Percentiles rank a stretch among this genome's conserved stretches.
Evolutionary conservation across 1,140 invertebrate species (phyloP).

Genomic region (Platorchestia sp.): DNA sequence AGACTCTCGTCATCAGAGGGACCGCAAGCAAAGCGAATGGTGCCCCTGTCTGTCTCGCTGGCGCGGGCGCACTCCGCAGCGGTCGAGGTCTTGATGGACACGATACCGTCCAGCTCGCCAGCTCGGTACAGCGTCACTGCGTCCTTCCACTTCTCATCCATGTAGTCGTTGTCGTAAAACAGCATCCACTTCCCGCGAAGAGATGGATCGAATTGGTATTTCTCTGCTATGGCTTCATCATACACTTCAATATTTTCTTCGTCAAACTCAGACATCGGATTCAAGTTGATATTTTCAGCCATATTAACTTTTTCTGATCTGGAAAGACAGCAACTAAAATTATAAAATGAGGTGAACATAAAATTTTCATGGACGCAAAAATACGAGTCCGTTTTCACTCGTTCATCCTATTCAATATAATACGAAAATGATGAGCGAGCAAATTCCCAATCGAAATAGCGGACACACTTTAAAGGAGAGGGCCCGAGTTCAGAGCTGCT

Average conservation of each 20-base stretch:
- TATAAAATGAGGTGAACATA: too few species aligned
- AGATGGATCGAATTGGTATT: not conserved
- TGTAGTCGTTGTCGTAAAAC: not conserved
- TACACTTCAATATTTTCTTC: not conserved
- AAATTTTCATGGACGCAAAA: too few species aligned
- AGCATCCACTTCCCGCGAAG: not conserved
- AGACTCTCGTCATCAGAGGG: not conserved
- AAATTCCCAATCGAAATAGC: too few species aligned
- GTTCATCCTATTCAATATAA: too few species aligned
- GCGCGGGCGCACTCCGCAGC: not conserved
- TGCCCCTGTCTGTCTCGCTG: not conserved
- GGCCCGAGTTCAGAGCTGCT: too few species aligned
- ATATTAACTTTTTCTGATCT: too few species aligned
- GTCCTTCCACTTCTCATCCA: not conserved
- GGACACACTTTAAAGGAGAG: too few species aligned
- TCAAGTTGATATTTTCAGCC: too few species aligned
- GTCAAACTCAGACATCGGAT: not conserved
- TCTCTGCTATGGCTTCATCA: not conserved
- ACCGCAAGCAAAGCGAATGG: not conserved
- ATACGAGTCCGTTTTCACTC: too few species aligned
- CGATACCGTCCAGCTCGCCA: not conserved
- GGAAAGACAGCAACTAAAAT: too few species aligned
- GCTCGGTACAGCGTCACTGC: not conserved
- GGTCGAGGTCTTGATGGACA: not conserved
- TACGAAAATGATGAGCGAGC: too few species aligned